Percentiles rank a stretch among this genome's conserved stretches.
These are phyloP conservation scores for Thunnus thynnus DNA, from an alignment of 2,113 vertebrate genomes.

Conservation along the genomic window DNA sequence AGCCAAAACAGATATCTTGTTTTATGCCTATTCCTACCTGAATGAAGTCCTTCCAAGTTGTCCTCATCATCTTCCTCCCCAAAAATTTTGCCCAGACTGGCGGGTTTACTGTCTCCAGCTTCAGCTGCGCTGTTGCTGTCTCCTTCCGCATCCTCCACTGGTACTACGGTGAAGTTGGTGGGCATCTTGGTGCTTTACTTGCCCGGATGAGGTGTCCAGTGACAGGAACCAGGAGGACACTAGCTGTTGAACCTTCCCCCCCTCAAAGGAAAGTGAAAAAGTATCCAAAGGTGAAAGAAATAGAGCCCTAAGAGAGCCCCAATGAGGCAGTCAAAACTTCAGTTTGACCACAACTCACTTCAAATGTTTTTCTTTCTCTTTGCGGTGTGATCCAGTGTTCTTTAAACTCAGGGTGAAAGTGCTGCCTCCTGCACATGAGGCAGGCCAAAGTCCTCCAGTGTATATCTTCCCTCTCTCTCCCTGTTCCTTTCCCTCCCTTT, in stretches of 20 bases:
- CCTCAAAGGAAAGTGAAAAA: background rate
- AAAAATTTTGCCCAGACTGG: constrained; percentile 64
- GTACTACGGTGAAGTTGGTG: constrained; percentile 81
- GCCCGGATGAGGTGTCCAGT: background rate
- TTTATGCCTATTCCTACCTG: constrained; percentile 51
- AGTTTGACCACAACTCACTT: constrained; percentile 34
- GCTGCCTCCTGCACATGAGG: constrained; percentile 48
- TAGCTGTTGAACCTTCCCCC: constrained; percentile 7
- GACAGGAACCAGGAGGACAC: background rate
- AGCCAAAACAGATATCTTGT: background rate
- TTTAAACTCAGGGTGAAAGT: constrained; percentile 53
- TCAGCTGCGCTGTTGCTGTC: constrained; percentile 3
- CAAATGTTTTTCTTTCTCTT: constrained; percentile 31
- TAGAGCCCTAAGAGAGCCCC: background rate
- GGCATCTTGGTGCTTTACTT: constrained; percentile 70
- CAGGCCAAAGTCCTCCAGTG: constrained; percentile 67
- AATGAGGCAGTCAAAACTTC: constrained; percentile 5
- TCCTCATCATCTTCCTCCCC: constrained; percentile 20
- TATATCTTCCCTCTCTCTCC: constrained; percentile 39
- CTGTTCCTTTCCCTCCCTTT: constrained; percentile 66
- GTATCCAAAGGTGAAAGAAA: background rate
- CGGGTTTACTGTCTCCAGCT: constrained; percentile 42
- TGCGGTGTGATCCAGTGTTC: constrained; percentile 45
- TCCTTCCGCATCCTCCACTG: constrained; percentile 71
- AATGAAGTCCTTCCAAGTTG: constrained; percentile 27